Evolutionary conservation across 2,113 vertebrate genomes (phyloP), one percentile per base, ranked within the genome.

Genomic region (Oreochromis aureus): DNA sequence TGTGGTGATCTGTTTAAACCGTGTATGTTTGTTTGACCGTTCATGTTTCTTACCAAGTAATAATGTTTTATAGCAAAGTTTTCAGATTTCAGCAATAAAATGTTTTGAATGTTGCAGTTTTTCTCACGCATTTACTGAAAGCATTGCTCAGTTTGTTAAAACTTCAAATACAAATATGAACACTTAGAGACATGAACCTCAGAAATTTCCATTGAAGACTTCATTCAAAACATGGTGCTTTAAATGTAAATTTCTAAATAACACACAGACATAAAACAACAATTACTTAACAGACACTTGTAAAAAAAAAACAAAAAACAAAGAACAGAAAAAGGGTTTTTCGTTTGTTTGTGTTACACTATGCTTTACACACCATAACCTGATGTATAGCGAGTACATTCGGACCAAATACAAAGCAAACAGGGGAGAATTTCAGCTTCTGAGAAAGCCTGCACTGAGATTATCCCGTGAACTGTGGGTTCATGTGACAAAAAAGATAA

Each of bases 401-500:
- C 27, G 16, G 27, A 32, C 27, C 13, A 59, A 59, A 59, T 32
- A 59, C 27, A 59, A 59, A 18, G 27, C 27, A 59, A 59, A 16
- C 9, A 59, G 24, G 8, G 5, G 15, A 59, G 58, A 59, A 18
- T 59, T 59, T 32, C 58, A 59, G 27, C 27, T 32, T 59, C 27
- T 16, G 27, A 16, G 27, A 32, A 59, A 32, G 27, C 3, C 58
- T 32, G 27, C 3, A 10, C 59, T 63, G 32, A 34, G 59, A 63
- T 36, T 36, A 3, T 63, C 32, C 16, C 30, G 10, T 63, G 59
- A 30, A 63, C 30, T 36, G 9, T 10, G 16, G 18, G 16, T 6
- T 63, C 32, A 19, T 34, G 3, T 4, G 32, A 63, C 10, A 36
- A 22, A 6, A 73, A 4, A 46, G 22, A 46, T 46, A 0, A 0